Percentiles rank a stretch among this genome's conserved stretches.
Evolutionary conservation across 2,888 invertebrate species (phyloP).

Genomic region (Blera fallax): DNA sequence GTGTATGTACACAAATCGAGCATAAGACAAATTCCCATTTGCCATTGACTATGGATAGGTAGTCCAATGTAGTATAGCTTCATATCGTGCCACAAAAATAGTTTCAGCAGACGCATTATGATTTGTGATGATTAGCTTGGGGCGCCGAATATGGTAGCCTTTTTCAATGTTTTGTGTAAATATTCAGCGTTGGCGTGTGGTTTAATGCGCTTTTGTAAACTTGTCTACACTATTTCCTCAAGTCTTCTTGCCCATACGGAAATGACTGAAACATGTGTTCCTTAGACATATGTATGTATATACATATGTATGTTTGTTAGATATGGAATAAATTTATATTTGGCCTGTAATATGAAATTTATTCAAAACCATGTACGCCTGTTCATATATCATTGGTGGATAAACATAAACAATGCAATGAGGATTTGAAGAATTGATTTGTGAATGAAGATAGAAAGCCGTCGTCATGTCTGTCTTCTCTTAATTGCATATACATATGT

Average conservation of each 20-base stretch:
- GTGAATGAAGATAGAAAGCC: too few species aligned
- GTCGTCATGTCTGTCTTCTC: too few species aligned
- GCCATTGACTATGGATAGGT: neutral
- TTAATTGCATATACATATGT: too few species aligned
- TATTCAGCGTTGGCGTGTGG: neutral
- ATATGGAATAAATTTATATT: too few species aligned
- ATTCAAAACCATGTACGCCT: too few species aligned
- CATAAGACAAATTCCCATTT: neutral
- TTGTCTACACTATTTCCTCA: neutral
- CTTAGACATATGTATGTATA: too few species aligned
- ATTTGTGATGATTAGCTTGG: neutral
- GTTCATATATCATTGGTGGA: too few species aligned
- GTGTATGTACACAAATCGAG: neutral
- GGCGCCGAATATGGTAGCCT: neutral
- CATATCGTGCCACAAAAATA: constrained; percentile 8
- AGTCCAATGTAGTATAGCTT: neutral
- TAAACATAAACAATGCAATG: too few species aligned
- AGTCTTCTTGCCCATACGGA: neutral
- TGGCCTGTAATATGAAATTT: too few species aligned
- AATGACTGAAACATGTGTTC: neutral
- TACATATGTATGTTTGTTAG: too few species aligned
- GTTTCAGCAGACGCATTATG: constrained; percentile 6
- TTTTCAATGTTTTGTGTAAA: neutral
- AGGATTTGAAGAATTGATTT: too few species aligned
- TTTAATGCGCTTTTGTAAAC: neutral